Conservation (phyloP, 1,140 invertebrate species). For the Littorina saxatilis region DNA sequence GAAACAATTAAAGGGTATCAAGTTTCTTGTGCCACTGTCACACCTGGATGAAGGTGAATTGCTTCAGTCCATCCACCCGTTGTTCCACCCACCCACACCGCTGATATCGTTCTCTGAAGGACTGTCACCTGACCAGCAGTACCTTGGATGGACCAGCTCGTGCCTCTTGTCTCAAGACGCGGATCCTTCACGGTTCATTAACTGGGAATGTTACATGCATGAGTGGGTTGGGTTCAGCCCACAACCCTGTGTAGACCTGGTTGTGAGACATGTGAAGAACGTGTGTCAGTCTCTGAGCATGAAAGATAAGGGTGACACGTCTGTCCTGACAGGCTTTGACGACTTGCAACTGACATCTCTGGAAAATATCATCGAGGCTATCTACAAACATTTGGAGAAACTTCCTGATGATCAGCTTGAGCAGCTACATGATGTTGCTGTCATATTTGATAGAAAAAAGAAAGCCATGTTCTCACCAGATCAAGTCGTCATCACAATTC, state of each 20-base stretch:
- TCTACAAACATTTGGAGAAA: no score
- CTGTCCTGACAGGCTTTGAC: conserved; percentile 30
- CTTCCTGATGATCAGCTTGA: no score
- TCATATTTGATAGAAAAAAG: no score
- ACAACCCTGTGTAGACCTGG: conserved; percentile 25
- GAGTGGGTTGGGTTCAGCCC: conserved; percentile 23
- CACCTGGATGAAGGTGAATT: neutral
- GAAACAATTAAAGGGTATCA: conserved; percentile 30
- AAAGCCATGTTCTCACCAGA: no score
- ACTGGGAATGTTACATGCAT: neutral
- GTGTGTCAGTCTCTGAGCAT: conserved; percentile 28
- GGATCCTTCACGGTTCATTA: conserved; percentile 11
- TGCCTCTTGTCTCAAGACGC: conserved; percentile 34
- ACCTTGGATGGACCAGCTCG: conserved; percentile 46
- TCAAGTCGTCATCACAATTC: no score
- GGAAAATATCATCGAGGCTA: conserved; percentile 14
- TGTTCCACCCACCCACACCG: neutral
- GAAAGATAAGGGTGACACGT: neutral
- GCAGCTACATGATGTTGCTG: no score
- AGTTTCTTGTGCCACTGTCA: conserved; percentile 43
- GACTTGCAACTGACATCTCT: conserved; percentile 6
- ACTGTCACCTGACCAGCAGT: neutral
- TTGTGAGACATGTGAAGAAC: conserved; percentile 42
- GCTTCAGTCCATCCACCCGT: conserved; percentile 17
- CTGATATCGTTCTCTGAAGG: conserved; percentile 43